Conservation (phyloP, 2,113 vertebrate species). For the Cercopithecus mona region DNA sequence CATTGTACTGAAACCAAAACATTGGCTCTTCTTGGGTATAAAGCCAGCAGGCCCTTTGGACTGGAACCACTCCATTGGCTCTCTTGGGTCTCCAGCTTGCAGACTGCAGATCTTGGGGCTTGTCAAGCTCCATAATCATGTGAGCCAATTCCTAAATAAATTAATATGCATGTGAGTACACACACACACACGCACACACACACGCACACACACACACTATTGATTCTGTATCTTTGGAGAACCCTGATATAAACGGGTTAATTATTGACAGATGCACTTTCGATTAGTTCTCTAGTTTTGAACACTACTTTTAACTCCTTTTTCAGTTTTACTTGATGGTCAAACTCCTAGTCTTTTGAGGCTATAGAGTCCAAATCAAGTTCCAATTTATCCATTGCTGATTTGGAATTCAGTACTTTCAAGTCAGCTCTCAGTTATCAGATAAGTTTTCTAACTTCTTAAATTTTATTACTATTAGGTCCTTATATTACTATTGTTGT, state of each 20-base stretch:
- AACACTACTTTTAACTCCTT: neutral
- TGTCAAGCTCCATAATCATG: neutral
- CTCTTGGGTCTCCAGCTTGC: neutral
- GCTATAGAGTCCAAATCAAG: neutral
- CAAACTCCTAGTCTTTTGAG: neutral
- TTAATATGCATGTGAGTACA: neutral
- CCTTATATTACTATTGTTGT: neutral
- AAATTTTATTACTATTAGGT: neutral
- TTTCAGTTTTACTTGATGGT: neutral
- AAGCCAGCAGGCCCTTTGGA: neutral
- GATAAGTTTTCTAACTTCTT: neutral
- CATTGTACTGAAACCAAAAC: neutral
- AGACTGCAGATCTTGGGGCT: neutral
- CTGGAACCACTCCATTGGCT: neutral
- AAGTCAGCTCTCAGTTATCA: neutral
- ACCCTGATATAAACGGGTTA: neutral
- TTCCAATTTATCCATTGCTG: neutral
- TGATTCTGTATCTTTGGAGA: neutral
- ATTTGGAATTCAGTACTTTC: neutral
- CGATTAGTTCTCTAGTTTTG: neutral
- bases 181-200: fast-evolving
- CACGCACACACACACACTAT: neutral
- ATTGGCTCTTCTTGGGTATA: neutral
- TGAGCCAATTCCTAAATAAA: neutral
- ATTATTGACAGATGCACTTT: neutral